Percentiles rank a stretch among this genome's conserved stretches.
Evolutionary conservation across 2,113 vertebrate species (phyloP).

Genomic region (Gallinago paraguaiae): DNA sequence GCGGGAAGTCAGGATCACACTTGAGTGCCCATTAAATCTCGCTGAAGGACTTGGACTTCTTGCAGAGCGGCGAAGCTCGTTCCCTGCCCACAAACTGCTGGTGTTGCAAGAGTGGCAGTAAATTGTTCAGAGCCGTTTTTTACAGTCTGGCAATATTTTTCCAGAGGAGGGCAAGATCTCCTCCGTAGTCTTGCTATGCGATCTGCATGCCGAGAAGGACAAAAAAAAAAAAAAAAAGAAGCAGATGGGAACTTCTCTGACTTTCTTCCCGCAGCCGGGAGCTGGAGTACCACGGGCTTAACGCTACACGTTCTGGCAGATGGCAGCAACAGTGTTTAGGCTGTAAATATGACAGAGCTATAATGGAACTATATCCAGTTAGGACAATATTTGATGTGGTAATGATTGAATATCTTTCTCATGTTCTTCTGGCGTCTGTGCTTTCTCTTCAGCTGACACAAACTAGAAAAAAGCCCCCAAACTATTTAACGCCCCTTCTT

Average conservation of each 20-base stretch:
- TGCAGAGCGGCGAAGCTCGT: background rate
- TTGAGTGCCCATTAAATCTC: background rate
- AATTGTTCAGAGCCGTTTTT: conserved; percentile 4
- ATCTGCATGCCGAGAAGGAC: background rate
- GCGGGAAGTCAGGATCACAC: background rate
- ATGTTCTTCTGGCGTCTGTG: background rate
- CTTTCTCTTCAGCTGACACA: background rate
- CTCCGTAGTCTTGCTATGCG: background rate
- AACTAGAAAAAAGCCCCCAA: background rate
- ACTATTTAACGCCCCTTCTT: background rate
- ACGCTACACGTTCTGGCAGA: background rate
- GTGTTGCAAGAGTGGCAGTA: background rate
- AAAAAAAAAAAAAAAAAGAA: conserved; percentile 4
- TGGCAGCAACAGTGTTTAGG: background rate
- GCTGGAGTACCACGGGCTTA: background rate
- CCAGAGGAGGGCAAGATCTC: background rate
- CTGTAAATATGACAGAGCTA: background rate
- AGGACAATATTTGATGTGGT: background rate
- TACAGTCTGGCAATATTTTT: conserved; percentile 13
- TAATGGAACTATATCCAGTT: background rate
- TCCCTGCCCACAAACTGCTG: background rate
- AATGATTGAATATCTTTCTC: background rate
- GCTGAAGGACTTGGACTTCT: background rate
- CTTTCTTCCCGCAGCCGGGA: background rate
- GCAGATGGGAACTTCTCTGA: conserved; percentile 20